These are phyloP conservation scores for Gambelia wislizenii DNA, from an alignment of 2,797 vertebrate genomes.

Conservation along the genomic window DNA sequence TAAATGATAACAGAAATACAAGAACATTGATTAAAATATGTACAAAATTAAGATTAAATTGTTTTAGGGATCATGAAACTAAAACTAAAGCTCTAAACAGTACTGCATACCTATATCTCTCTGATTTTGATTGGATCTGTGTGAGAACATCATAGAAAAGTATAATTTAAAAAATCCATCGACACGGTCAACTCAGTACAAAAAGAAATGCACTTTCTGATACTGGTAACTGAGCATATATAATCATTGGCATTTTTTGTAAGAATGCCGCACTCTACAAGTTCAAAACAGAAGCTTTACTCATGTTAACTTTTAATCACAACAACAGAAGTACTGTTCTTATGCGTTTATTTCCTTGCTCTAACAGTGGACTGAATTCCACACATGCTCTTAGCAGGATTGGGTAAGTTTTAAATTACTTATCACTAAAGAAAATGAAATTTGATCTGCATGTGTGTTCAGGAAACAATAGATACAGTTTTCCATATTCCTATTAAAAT, in stretches of 20 bases:
- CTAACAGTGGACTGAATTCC: conserved; percentile 40
- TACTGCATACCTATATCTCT: background rate
- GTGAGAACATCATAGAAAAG: background rate
- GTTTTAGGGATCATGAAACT: background rate
- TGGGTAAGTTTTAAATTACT: conserved; percentile 56
- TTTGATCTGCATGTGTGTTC: conserved; percentile 48
- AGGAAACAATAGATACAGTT: conserved; percentile 53
- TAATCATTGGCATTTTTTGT: background rate
- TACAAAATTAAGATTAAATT: background rate
- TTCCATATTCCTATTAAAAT: conserved; percentile 52
- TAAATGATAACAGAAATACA: background rate
- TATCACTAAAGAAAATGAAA: conserved; percentile 58
- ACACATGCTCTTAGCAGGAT: conserved; percentile 43
- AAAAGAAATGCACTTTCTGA: background rate
- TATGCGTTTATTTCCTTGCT: conserved; percentile 36
- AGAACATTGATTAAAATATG: background rate
- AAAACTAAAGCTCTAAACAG: background rate
- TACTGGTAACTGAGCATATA: background rate
- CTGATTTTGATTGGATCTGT: background rate
- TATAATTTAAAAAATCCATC: background rate
- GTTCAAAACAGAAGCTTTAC: conserved; percentile 34
- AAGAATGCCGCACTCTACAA: background rate
- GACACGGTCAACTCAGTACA: background rate
- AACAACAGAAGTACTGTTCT: conserved; percentile 26
- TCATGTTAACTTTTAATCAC: conserved; percentile 18